A percentile compares a stretch with the other conserved stretches of the same genome.
phyloP scores from a whole-genome alignment of 2,888 invertebrate species.

The Orthosia cruda region DNA sequence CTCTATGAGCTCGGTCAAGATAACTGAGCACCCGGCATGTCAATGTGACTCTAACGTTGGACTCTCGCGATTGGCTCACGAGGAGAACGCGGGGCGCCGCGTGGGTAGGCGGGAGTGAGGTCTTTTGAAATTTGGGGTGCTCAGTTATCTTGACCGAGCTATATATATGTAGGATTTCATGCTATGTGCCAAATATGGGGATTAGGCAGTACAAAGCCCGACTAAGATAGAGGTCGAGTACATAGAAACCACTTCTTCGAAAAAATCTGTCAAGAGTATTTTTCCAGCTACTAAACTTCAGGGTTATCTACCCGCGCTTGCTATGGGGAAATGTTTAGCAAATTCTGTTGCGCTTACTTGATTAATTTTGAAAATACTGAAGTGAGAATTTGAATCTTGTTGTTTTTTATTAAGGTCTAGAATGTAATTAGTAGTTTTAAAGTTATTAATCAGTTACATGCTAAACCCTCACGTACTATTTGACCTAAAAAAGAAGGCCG shows the following conservation, averaged over 20 bases:
- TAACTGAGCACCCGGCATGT: too few relatives aligned
- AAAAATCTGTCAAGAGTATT: not conserved
- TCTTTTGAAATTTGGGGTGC: too few relatives aligned
- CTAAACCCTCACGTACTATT: not conserved
- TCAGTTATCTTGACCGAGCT: too few relatives aligned
- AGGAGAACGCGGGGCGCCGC: too few relatives aligned
- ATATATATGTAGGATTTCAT: too few relatives aligned
- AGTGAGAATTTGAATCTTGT: conserved; percentile 38
- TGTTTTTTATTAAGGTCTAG: conserved; percentile 3
- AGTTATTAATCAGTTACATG: too few relatives aligned
- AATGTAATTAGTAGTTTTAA: not conserved
- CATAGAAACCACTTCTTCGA: too few relatives aligned
- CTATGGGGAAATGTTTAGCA: conserved; percentile 63
- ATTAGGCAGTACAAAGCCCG: not conserved
- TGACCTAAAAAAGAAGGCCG: not conserved
- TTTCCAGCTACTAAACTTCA: conserved; percentile 32
- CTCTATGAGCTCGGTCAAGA: too few relatives aligned
- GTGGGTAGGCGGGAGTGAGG: too few relatives aligned
- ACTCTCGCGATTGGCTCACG: too few relatives aligned
- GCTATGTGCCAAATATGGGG: too few relatives aligned
- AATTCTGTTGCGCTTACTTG: conserved; percentile 60
- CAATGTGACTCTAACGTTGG: too few relatives aligned
- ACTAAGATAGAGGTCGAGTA: not conserved
- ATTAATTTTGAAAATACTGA: conserved; percentile 58
- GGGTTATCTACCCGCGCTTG: conserved; percentile 39